Conservation (phyloP, 2,888 invertebrate species). For the Mimumesa dahlbomi region DNA sequence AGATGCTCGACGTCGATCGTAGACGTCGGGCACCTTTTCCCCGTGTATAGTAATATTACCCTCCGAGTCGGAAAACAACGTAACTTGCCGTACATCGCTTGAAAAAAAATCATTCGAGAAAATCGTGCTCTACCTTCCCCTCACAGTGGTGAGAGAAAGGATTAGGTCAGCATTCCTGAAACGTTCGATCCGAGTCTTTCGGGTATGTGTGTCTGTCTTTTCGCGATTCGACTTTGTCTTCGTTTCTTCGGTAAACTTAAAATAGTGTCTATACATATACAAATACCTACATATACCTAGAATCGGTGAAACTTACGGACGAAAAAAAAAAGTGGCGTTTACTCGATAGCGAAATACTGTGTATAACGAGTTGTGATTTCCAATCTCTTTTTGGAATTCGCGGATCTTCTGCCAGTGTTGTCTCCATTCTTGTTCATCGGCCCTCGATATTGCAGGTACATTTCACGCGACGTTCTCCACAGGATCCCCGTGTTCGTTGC, state of each 20-base stretch:
- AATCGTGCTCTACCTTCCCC: constrained; percentile 15
- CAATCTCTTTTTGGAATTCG: constrained; percentile 1
- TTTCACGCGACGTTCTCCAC: constrained; percentile 53
- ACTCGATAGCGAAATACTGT: constrained; percentile 32
- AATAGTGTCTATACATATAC: constrained; percentile 15
- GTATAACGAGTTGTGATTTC: constrained; percentile 20
- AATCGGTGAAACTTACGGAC: constrained; percentile 14
- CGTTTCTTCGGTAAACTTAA: constrained; percentile 11
- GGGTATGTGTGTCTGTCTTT: constrained; percentile 61
- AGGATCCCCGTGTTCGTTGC: constrained; percentile 4
- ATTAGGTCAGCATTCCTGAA: constrained; percentile 68
- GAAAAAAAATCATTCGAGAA: constrained; percentile 49
- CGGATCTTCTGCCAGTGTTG: constrained; percentile 8
- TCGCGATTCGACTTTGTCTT: constrained; percentile 14
- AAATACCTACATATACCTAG: constrained; percentile 16
- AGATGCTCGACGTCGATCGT: background rate
- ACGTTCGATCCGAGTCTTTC: constrained; percentile 79
- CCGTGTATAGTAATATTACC: no score
- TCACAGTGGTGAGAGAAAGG: constrained; percentile 4
- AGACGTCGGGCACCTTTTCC: constrained; percentile 57
- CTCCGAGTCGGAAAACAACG: constrained; percentile 78
- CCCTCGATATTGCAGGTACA: constrained; percentile 55
- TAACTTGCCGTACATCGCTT: constrained; percentile 71
- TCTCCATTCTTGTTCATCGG: constrained; percentile 26
- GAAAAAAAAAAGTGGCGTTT: constrained; percentile 5